Evolutionary conservation across 2,797 vertebrate genomes (phyloP).

Genomic region (Chelmon rostratus): DNA sequence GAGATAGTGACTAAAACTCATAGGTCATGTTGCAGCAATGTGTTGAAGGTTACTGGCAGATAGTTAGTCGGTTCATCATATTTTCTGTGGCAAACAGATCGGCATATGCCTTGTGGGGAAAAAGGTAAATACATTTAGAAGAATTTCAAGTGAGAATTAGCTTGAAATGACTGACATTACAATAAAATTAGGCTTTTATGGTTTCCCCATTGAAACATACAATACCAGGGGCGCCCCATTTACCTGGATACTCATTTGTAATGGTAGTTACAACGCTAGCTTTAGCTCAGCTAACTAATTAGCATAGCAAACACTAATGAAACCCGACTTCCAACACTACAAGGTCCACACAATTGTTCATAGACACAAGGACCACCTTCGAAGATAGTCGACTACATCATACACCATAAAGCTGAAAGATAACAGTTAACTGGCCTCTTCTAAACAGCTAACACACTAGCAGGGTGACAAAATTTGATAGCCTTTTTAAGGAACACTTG

Average conservation of each 20-base stretch:
- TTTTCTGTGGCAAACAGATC: background rate
- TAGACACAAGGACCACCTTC: background rate
- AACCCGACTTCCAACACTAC: background rate
- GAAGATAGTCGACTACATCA: no score
- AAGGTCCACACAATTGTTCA: background rate
- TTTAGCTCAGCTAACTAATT: constrained; percentile 58
- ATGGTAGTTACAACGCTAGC: constrained; percentile 54
- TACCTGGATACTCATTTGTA: no score
- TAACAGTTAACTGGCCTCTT: background rate
- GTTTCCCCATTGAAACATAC: no score
- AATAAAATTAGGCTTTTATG: background rate
- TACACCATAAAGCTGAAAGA: background rate
- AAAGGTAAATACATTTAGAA: background rate
- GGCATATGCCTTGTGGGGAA: background rate
- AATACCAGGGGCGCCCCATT: no score
- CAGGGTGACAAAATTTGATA: background rate
- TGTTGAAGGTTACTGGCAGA: constrained; percentile 20
- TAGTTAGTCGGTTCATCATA: background rate
- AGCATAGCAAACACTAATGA: constrained; percentile 39
- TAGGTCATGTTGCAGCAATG: constrained; percentile 6
- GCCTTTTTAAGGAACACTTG: constrained; percentile 9
- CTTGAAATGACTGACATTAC: background rate
- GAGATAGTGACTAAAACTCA: constrained; percentile 28
- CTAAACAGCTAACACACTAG: constrained; percentile 11
- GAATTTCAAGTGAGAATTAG: background rate